Conservation (phyloP, 2,888 invertebrate species). For the Acheta domesticus region DNA sequence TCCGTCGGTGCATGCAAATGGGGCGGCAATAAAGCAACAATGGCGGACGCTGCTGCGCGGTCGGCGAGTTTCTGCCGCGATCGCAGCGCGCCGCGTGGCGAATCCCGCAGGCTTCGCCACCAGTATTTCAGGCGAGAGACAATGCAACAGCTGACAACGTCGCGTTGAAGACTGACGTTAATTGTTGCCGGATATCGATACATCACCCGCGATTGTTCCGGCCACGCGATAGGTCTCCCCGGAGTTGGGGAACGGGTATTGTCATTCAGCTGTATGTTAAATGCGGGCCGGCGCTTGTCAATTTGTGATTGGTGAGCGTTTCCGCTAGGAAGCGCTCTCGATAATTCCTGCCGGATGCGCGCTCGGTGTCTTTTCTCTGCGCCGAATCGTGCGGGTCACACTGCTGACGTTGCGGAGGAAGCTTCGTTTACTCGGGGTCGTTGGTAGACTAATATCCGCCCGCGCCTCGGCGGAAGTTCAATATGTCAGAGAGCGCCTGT, state of each 20-base stretch:
- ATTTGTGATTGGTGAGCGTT: not conserved
- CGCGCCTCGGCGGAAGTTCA: not conserved
- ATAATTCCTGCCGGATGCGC: slow-evolving; percentile 5
- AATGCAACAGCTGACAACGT: slow-evolving; percentile 1
- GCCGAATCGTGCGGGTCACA: not conserved
- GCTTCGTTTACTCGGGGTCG: not conserved
- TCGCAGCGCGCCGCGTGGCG: not conserved
- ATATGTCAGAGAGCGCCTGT: not conserved
- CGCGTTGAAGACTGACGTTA: not conserved
- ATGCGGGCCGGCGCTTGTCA: slow-evolving; percentile 18
- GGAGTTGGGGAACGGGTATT: not conserved
- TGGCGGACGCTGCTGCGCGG: not conserved
- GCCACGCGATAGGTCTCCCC: no score
- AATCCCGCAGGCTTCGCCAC: not conserved
- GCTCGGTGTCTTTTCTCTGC: not conserved
- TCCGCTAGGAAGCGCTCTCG: not conserved
- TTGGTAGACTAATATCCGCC: not conserved
- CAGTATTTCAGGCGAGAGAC: not conserved
- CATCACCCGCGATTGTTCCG: slow-evolving; percentile 3
- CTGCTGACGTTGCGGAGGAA: not conserved
- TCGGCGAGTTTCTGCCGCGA: no score
- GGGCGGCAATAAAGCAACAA: not conserved
- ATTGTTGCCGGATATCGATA: slow-evolving; percentile 5
- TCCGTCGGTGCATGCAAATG: slow-evolving; percentile 6
- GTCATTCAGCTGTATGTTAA: not conserved